phyloP scores from a whole-genome alignment of 2,888 invertebrate species.

The Trachelus tabidus region DNA sequence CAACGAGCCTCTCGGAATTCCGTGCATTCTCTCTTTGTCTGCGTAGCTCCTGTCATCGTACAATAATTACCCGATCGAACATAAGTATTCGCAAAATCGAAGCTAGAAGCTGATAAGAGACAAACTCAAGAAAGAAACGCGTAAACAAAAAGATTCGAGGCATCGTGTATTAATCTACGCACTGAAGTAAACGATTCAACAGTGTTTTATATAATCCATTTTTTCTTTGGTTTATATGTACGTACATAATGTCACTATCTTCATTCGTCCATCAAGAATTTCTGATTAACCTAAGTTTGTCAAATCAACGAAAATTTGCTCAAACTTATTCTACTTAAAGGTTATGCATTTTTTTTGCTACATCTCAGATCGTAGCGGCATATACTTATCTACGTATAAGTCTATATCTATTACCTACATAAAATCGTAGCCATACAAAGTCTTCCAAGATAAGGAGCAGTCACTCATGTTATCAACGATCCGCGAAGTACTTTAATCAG shows the following conservation, averaged over 20 bases:
- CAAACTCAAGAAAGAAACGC: not conserved
- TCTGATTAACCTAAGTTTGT: not conserved
- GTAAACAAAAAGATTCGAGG: not conserved
- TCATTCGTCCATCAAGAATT: not conserved
- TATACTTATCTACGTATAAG: not conserved
- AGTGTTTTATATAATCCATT: not conserved
- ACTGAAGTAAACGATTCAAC: not conserved
- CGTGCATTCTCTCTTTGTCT: not conserved
- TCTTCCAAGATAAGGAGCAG: not conserved
- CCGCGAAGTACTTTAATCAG: slow-evolving; percentile 40
- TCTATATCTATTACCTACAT: not conserved
- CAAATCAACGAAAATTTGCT: not conserved
- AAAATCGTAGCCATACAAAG: not conserved
- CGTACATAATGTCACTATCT: not conserved
- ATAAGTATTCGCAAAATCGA: not conserved
- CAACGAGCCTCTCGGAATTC: not conserved
- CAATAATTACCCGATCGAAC: not conserved
- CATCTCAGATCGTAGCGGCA: not conserved
- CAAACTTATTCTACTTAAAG: not conserved
- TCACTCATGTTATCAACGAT: slow-evolving; percentile 38
- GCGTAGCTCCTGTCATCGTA: not conserved
- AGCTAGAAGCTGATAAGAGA: not conserved
- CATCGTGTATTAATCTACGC: not conserved
- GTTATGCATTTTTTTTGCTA: not conserved
- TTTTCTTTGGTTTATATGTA: not conserved